These are phyloP conservation scores for Holocentrus rufus DNA, from an alignment of 2,797 vertebrate species.

Conservation along the genomic window DNA sequence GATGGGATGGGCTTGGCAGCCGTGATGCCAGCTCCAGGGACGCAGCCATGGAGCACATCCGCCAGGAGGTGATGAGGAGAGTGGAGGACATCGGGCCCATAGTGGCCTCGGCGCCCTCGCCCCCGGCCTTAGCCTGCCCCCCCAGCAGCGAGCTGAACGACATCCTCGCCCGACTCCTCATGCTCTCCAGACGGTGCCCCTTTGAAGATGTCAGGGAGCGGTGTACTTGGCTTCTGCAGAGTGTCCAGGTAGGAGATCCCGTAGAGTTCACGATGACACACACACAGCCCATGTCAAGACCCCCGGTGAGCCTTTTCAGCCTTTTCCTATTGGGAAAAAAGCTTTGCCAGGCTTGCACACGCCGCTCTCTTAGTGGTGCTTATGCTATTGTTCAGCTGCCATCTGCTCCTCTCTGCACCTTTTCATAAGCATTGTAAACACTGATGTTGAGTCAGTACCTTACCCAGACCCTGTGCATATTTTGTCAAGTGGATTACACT, in stretches of 20 bases:
- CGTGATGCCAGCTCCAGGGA: constrained; percentile 83
- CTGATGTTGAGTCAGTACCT: constrained; percentile 35
- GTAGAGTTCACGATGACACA: neutral
- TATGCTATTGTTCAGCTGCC: constrained; percentile 45
- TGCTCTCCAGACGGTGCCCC: constrained; percentile 93
- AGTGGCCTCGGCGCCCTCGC: constrained; percentile 24
- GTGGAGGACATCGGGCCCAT: constrained; percentile 78
- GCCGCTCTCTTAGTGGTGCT: constrained; percentile 7
- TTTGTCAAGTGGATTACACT: constrained; percentile 40
- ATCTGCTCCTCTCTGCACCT: constrained; percentile 59
- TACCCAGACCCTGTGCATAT: constrained; percentile 3
- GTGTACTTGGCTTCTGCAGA: constrained; percentile 83
- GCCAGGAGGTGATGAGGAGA: constrained; percentile 85
- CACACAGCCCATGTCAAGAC: neutral
- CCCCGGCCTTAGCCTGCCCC: constrained; percentile 49
- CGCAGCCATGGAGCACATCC: constrained; percentile 87
- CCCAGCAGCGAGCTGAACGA: constrained; percentile 82
- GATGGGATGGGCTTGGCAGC: constrained; percentile 90
- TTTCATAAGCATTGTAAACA: constrained; percentile 64
- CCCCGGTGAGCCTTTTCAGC: neutral
- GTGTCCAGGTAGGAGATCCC: constrained; percentile 86
- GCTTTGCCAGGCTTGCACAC: neutral
- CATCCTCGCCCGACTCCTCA: constrained; percentile 89
- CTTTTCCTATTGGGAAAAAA: neutral
- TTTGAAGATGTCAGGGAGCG: constrained; percentile 88